Evolutionary conservation across 23 tunicate species (phyloP).

Genomic region (Ciona savignyi): DNA sequence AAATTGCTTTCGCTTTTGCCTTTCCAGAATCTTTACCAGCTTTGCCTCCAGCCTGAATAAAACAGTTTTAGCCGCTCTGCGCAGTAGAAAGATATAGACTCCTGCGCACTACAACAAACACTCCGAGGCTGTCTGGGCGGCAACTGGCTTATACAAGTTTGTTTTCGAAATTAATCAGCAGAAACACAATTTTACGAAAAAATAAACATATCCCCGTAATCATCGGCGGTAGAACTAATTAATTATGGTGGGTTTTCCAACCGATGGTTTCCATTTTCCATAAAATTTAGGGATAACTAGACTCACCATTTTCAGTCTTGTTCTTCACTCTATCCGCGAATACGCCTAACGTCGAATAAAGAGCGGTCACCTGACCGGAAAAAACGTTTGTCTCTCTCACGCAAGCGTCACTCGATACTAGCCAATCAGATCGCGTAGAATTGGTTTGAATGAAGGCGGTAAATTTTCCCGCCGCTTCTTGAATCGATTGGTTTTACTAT

Average conservation of each 20-base stretch:
- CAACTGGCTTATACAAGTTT: neutral
- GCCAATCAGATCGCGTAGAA: slow-evolving; percentile 22
- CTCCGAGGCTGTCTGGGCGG: slow-evolving; percentile 20
- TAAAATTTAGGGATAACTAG: slow-evolving; percentile 26
- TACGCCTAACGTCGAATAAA: slow-evolving; percentile 14
- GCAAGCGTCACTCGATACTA: slow-evolving; percentile 16
- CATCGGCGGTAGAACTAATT: slow-evolving; percentile 11
- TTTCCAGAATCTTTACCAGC: slow-evolving; percentile 97
- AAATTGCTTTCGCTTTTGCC: slow-evolving; percentile 85
- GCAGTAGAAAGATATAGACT: neutral
- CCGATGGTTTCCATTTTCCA: slow-evolving; percentile 37
- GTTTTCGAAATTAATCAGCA: slow-evolving; percentile 9
- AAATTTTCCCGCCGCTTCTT: neutral
- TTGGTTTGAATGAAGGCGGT: slow-evolving; percentile 23
- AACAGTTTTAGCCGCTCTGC: neutral
- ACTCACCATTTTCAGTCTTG: slow-evolving; percentile 54
- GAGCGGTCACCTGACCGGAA: slow-evolving; percentile 61
- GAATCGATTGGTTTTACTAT: neutral
- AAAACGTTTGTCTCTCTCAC: slow-evolving; percentile 29
- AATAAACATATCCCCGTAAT: slow-evolving; percentile 21
- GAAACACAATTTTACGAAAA: slow-evolving; percentile 15
- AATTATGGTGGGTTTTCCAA: slow-evolving; percentile 65
- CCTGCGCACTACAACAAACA: slow-evolving; percentile 37
- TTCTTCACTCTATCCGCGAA: neutral
- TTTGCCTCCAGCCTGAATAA: slow-evolving; percentile 87